Evolutionary conservation across 2,797 vertebrate species (phyloP), one percentile per base, ranked within the genome.

Genomic region (Lateolabrax maculatus): DNA sequence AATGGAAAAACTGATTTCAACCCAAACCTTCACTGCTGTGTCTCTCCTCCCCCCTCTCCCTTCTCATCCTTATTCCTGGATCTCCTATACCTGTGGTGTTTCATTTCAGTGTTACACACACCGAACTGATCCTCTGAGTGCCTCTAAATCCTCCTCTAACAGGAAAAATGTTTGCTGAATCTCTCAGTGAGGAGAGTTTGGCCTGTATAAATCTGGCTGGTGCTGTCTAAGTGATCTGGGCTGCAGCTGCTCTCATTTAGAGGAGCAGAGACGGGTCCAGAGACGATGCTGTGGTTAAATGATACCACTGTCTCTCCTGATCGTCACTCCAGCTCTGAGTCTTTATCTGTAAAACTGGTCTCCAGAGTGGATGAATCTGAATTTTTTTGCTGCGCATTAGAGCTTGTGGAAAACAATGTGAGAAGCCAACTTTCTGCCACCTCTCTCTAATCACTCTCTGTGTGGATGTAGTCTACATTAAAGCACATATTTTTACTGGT

Each of bases 211-310:
- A 46, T 65, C 53, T 51, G 18, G 19, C 60, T 29, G 55, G 2
- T 48, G 41, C 39, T 16, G 9, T 39, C 29, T 63, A 21, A 23
- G 8, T 68, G 51, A 62, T 44, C 34, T 41, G 56, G 9, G 21
- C 43, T 71, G 56, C 51, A 63, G 44, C 60, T 71, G 63, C 15
- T 61, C 44, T 36, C 21, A 69, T 62, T 66, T 43, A 37, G 60
- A 49, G 36, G 3, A 49, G n/a, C 6, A 34, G 31, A 4, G 31
- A 34, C 31, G 6, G 31, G 31, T 6, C 31, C 31, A 34, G 31
- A 0, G 39, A 56, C 10, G n/a, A 10, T 46, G 51, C n/a, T 37
- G 60, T 27, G 44, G 13, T 57, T 58, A 37, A 58, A 31, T 66
- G 18, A 18, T 16, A 48, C 19, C 9, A 19, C n/a, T 9, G 8